A percentile compares a stretch with the other conserved stretches of the same genome.
Evolutionary conservation across 2,888 invertebrate species (phyloP).

Genomic region (Patella caerulea): DNA sequence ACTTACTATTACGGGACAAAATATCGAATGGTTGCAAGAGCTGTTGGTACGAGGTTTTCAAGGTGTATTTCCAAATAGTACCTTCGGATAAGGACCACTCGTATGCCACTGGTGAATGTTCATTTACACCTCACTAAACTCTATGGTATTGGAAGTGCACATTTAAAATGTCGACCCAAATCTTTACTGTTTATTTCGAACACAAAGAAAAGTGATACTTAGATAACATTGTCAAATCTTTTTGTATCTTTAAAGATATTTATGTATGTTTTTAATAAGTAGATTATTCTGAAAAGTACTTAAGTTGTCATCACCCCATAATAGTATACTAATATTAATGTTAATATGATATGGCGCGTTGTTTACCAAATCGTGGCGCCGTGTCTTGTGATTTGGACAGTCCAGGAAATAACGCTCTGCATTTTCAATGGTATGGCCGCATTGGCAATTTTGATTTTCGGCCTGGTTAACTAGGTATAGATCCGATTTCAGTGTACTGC

Average conservation of each 20-base stretch:
- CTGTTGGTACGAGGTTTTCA: too few species aligned
- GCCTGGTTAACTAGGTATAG: conserved; percentile 13
- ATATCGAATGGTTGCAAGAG: too few species aligned
- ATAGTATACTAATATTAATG: not conserved
- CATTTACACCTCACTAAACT: too few species aligned
- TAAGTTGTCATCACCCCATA: not conserved
- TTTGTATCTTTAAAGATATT: not conserved
- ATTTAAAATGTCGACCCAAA: too few species aligned
- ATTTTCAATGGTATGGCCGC: not conserved
- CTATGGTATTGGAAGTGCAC: too few species aligned
- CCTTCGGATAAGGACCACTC: too few species aligned
- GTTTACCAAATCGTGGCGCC: not conserved
- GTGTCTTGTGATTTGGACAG: not conserved
- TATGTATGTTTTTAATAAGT: not conserved
- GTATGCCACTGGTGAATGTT: too few species aligned
- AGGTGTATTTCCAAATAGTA: too few species aligned
- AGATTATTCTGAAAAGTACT: not conserved
- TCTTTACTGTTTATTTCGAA: too few species aligned
- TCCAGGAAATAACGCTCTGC: not conserved
- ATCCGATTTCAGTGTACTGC: conserved; percentile 15
- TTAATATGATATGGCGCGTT: not conserved
- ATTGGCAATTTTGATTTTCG: not conserved
- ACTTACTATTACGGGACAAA: too few species aligned
- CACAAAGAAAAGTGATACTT: too few species aligned
- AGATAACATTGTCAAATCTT: not conserved